These are phyloP conservation scores for Lutjanus erythropterus DNA, from an alignment of 2,113 vertebrate species.

Conservation along the genomic window DNA sequence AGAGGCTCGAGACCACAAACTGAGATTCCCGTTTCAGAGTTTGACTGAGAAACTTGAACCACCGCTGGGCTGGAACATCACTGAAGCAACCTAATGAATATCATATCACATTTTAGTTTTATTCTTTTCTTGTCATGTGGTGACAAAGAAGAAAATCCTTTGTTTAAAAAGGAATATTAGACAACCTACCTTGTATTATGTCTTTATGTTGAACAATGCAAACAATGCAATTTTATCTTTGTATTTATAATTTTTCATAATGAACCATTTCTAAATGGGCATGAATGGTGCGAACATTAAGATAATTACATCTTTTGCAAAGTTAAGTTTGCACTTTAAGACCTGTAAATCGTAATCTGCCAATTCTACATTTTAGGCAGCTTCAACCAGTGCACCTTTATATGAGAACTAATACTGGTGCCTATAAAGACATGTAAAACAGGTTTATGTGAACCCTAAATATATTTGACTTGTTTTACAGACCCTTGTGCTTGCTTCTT, in stretches of 20 bases:
- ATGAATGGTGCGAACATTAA: neutral
- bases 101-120: slow-evolving; percentile 4
- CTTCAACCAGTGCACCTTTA: slow-evolving; percentile 28
- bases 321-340: slow-evolving; percentile 43
- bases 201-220: slow-evolving; percentile 5
- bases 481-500: slow-evolving; percentile 4
- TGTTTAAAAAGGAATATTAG: slow-evolving; percentile 50
- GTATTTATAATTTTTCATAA: slow-evolving; percentile 64
- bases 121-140: slow-evolving; percentile 7
- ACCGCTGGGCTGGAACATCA: neutral
- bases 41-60: slow-evolving; percentile 14
- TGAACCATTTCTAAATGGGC: slow-evolving; percentile 19
- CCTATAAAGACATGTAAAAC: slow-evolving; percentile 22
- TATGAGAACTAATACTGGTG: neutral
- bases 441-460: slow-evolving; percentile 45
- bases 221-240: neutral
- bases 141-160: slow-evolving; percentile 34
- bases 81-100: neutral
- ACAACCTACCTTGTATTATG: slow-evolving; percentile 24
- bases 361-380: slow-evolving; percentile 1
- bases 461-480: slow-evolving; percentile 57
- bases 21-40: slow-evolving; percentile 41
- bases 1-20: slow-evolving; percentile 74
- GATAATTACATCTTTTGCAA: neutral
- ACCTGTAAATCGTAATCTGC: slow-evolving; percentile 23